Evolutionary conservation across 1,140 invertebrate species (phyloP), one percentile per base, ranked within the genome.

Genomic region (Marisa cornuarietis): DNA sequence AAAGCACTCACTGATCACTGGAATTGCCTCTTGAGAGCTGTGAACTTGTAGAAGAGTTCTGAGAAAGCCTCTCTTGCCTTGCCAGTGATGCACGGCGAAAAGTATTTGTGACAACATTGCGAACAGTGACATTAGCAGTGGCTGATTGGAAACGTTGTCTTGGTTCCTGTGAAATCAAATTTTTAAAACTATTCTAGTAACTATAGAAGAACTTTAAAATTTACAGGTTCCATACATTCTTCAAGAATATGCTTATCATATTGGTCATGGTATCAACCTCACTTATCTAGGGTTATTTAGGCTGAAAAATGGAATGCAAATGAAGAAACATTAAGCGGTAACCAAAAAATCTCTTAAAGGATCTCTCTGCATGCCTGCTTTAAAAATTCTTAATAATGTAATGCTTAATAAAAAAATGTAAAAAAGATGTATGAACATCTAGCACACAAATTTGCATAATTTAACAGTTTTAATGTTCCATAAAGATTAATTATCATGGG

Each of bases 71-170:
- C 9, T 31, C 24, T 61, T 79, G 81, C 20, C 78, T 80, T 22
- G 83, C 84, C 51, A 81, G 26, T 5, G 84, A 83, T 10, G 75
- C 74, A 26, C 71, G 71, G 20, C 78, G 74, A 10, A 85, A 61
- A 24, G 81, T 77, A 24, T n/a, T 79, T 8, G 84, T 74, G 20
- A 85, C 78, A 31, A 80, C 79, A 71, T 82, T 80, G 54, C 79
- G 81, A 61, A 85, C 75, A 20, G 79, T 74, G 16, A 81, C 81
- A 54, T 76, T 83, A 61, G 82, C 84, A 42, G 83, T 80, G 22
- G 80, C 81, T 62, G 81, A 72, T 65, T 85, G 84, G 69, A 85
- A 85, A 20, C 81, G 69, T 49, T 80, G 76, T 49, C 72, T 80
- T 22, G 84, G 81, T 77, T 82, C 83, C 84, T 85, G 77, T 42